Conservation (phyloP, 2,113 vertebrate genomes). For the Salvelinus sp. region DNA sequence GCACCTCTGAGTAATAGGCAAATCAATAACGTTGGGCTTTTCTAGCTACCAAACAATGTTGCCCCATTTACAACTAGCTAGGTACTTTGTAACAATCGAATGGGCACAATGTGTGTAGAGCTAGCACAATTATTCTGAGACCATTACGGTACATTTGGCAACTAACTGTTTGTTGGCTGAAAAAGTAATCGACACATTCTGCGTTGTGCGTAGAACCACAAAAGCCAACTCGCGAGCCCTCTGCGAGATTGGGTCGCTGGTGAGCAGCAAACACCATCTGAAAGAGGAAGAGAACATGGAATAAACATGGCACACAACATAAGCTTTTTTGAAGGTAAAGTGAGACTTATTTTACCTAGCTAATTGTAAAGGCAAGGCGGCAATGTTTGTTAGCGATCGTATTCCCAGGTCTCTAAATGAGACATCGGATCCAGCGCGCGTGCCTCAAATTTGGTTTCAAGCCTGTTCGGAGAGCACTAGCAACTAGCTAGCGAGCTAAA, state of each 20-base stretch:
- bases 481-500: background rate
- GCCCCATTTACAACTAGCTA: no score
- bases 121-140: background rate
- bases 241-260: background rate
- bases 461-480: background rate
- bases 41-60: no score
- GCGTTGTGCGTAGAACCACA: background rate
- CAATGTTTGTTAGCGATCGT: background rate
- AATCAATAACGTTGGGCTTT: no score
- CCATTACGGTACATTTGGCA: background rate
- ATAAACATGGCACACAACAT: slow-evolving; percentile 76
- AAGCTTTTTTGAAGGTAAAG: slow-evolving; percentile 77
- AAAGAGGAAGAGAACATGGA: slow-evolving; percentile 60
- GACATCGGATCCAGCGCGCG: background rate
- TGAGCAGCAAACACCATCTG: slow-evolving; percentile 7
- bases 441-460: background rate
- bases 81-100: background rate
- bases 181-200: background rate
- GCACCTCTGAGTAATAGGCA: no score
- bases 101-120: background rate
- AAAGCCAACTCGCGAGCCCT: background rate
- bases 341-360: background rate
- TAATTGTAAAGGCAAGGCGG: background rate
- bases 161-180: background rate
- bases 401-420: background rate